Evolutionary conservation across 2,113 vertebrate species (phyloP).

Genomic region (Collichthys lucidus): DNA sequence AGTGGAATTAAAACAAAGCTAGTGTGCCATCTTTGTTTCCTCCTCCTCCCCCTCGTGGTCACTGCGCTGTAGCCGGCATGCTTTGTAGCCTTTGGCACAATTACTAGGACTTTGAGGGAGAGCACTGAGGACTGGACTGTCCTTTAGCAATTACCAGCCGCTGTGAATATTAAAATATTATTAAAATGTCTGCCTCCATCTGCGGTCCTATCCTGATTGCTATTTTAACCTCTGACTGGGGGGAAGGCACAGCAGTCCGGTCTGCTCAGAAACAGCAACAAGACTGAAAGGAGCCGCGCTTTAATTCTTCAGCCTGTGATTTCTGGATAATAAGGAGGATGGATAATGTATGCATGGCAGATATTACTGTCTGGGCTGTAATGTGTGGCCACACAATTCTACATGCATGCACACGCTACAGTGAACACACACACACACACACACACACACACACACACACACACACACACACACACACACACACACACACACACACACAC

Average conservation of each 20-base stretch:
- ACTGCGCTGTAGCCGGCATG: slow-evolving; percentile 76
- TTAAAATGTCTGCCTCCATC: slow-evolving; percentile 99
- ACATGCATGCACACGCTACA: background rate
- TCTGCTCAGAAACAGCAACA: slow-evolving; percentile 63
- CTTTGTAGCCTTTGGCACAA: slow-evolving; percentile 91
- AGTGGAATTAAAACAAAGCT: background rate
- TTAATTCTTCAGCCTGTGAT: slow-evolving; percentile 98
- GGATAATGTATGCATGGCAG: slow-evolving; percentile 99
- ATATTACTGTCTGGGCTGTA: slow-evolving; percentile 98
- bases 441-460: slow-evolving; percentile 41
- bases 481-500: slow-evolving; percentile 42
- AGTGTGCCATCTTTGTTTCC: slow-evolving; percentile 81
- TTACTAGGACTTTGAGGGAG: slow-evolving; percentile 84
- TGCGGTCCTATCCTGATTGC: slow-evolving; percentile 96
- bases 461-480: slow-evolving; percentile 46
- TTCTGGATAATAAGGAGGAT: slow-evolving; percentile 97
- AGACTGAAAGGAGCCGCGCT: slow-evolving; percentile 78
- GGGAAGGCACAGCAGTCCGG: slow-evolving; percentile 79
- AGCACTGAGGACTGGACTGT: slow-evolving; percentile 91
- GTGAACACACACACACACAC: slow-evolving; percentile 30
- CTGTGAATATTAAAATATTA: slow-evolving; percentile 99
- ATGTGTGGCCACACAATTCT: slow-evolving; percentile 46
- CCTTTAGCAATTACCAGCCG: slow-evolving; percentile 98
- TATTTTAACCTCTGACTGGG: slow-evolving; percentile 99
- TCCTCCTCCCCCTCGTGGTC: slow-evolving; percentile 84